Percentiles rank a stretch among this genome's conserved stretches.
phyloP scores from a whole-genome alignment of 2,113 vertebrate genomes.

The Zosterops pallidus region DNA sequence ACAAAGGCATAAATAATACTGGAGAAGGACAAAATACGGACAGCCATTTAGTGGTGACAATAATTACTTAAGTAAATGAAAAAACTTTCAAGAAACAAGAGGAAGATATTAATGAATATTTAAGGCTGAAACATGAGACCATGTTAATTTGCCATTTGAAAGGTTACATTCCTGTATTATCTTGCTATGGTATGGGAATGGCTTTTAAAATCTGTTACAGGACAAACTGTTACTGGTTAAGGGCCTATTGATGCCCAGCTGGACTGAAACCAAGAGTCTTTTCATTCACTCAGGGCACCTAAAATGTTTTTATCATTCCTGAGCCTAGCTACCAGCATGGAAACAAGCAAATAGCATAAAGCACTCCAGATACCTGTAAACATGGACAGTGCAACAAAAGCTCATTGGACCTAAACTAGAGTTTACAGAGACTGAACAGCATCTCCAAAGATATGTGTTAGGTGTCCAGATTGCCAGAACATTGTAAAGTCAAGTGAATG shows the following conservation, averaged over 20 bases:
- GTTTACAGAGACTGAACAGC: background rate
- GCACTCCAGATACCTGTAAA: background rate
- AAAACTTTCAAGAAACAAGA: constrained; percentile 65
- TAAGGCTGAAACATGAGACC: constrained; percentile 16
- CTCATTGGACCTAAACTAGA: background rate
- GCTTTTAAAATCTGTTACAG: background rate
- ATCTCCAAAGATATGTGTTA: background rate
- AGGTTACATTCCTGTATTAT: background rate
- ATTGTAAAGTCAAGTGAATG: background rate
- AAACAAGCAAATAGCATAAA: background rate
- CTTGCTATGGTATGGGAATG: background rate
- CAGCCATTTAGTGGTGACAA: constrained; percentile 52
- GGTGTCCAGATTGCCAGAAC: background rate
- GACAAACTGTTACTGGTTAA: background rate
- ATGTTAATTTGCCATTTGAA: constrained; percentile 47
- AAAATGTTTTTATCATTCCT: background rate
- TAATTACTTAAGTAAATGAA: constrained; percentile 71
- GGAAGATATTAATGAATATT: constrained; percentile 58
- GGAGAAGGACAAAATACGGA: constrained; percentile 41
- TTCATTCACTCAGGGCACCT: background rate
- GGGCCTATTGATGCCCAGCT: background rate
- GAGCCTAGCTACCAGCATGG: background rate
- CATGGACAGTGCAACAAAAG: background rate
- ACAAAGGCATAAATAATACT: constrained; percentile 62
- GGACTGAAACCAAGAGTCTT: background rate